Conservation (phyloP, 1,140 invertebrate species). For the Stegodyphus dumicola region DNA sequence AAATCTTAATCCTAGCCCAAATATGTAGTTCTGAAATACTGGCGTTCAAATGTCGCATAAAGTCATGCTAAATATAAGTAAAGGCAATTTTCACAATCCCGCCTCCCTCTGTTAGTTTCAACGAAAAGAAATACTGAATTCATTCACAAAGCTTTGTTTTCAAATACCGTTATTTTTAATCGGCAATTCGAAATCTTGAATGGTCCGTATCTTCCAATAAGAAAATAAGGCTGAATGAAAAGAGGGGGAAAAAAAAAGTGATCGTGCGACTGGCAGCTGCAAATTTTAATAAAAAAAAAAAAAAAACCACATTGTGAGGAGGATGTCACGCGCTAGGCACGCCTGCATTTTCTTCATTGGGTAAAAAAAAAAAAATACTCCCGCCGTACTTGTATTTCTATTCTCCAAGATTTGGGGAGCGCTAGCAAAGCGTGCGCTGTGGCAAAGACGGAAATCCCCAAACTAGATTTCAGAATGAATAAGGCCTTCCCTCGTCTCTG, state of each 20-base stretch:
- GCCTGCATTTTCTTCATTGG: conserved; percentile 48
- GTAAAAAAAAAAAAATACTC: neutral
- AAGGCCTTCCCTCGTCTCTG: conserved; percentile 14
- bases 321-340: conserved; percentile 57
- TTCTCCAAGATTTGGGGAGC: conserved; percentile 2
- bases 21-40: no score
- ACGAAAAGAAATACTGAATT: no score
- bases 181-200: neutral
- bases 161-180: neutral
- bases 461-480: conserved; percentile 11
- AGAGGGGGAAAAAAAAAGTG: neutral
- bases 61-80: no score
- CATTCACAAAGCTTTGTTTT: no score
- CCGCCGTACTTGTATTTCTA: neutral
- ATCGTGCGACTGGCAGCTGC: conserved; percentile 56
- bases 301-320: neutral
- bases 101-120: no score
- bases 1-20: no score
- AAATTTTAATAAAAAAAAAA: conserved; percentile 29
- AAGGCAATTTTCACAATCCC: no score
- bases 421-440: neutral
- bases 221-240: no score
- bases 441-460: conserved; percentile 25
- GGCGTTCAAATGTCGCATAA: no score
- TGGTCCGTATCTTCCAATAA: neutral